These are phyloP conservation scores for Pseudachorutes palmiensis DNA, from an alignment of 1,140 invertebrate species.

Conservation along the genomic window DNA sequence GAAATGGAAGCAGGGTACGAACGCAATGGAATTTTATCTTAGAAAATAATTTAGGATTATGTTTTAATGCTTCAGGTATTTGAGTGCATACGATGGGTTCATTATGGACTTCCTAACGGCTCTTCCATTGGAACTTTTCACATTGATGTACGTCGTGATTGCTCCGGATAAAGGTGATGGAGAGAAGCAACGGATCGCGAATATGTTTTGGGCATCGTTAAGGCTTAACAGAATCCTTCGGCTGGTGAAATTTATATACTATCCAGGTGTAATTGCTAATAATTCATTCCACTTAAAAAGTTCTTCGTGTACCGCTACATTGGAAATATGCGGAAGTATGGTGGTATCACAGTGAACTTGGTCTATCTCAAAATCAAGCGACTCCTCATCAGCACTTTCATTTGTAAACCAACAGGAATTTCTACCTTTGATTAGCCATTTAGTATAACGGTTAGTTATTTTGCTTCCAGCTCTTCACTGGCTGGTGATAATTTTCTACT, in stretches of 20 bases:
- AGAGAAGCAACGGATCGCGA: background rate
- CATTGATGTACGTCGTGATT: background rate
- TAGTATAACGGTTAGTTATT: background rate
- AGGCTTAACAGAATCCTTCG: slow-evolving; percentile 17
- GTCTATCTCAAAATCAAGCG: slow-evolving; percentile 17
- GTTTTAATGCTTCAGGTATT: slow-evolving; percentile 13
- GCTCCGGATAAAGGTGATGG: background rate
- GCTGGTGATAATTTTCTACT: background rate
- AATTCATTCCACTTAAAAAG: background rate
- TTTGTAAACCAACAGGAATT: slow-evolving; percentile 20
- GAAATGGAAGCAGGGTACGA: slow-evolving; percentile 20
- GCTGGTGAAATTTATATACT: slow-evolving; percentile 15
- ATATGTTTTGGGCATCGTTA: background rate
- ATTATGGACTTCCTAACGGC: slow-evolving; percentile 15
- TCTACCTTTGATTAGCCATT: no score
- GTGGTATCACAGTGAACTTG: slow-evolving; percentile 6
- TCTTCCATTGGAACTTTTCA: slow-evolving; percentile 20
- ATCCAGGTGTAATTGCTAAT: background rate
- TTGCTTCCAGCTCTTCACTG: background rate
- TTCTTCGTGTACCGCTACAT: background rate
- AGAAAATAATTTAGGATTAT: slow-evolving; percentile 3
- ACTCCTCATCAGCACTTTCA: background rate
- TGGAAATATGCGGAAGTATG: background rate
- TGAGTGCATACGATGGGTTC: slow-evolving; percentile 15
- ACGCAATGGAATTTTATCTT: background rate